A percentile compares a stretch with the other conserved stretches of the same genome.
phyloP scores from a whole-genome alignment of 1,140 invertebrate species.

The Papilio aristodemus region DNA sequence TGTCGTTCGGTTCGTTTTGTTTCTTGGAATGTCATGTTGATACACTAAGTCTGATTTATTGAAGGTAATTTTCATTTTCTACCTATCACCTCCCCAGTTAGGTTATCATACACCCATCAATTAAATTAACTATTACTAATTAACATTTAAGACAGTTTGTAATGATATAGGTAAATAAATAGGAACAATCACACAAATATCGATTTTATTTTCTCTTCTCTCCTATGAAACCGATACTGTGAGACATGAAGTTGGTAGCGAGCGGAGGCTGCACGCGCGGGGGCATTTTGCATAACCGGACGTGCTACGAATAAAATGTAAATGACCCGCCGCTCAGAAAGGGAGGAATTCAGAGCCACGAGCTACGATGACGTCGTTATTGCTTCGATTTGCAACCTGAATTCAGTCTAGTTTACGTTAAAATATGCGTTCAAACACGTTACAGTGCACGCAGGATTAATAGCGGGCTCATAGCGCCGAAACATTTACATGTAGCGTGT shows the following conservation, averaged over 20 bases:
- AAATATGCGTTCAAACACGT: constrained; percentile 39
- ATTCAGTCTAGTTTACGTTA: constrained; percentile 49
- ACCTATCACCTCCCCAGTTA: too few relatives aligned
- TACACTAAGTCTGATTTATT: too few relatives aligned
- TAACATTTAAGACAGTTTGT: too few relatives aligned
- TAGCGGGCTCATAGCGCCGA: constrained; percentile 9
- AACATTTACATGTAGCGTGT: not conserved
- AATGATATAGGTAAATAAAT: not conserved
- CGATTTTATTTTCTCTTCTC: not conserved
- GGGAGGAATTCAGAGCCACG: constrained; percentile 36
- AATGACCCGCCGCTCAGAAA: constrained; percentile 54
- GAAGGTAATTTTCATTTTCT: too few relatives aligned
- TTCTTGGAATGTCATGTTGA: too few relatives aligned
- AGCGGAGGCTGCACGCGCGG: constrained; percentile 38
- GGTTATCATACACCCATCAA: too few relatives aligned
- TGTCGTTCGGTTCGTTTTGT: too few relatives aligned
- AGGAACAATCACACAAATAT: not conserved
- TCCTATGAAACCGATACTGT: not conserved
- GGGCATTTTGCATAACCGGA: constrained; percentile 68
- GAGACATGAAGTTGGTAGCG: not conserved
- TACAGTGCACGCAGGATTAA: constrained; percentile 14
- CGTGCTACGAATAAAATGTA: constrained; percentile 75
- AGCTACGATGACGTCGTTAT: constrained; percentile 49
- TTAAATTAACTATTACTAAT: too few relatives aligned
- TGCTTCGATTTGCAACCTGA: constrained; percentile 57